These are phyloP conservation scores for Eufriesea mexicana DNA, from an alignment of 1,140 invertebrate genomes.

Conservation along the genomic window DNA sequence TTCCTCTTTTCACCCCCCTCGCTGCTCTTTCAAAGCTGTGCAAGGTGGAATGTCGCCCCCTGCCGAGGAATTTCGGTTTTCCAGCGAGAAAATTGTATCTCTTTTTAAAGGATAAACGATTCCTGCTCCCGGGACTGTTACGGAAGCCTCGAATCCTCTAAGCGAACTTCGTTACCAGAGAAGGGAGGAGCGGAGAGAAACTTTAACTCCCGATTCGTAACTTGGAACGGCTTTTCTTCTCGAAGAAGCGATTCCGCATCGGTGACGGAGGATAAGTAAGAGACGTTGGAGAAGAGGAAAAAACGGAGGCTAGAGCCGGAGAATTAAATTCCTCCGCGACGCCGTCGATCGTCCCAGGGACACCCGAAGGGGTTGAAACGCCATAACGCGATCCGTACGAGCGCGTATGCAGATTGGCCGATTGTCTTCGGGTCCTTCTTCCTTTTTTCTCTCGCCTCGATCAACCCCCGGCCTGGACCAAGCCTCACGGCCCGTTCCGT, in stretches of 20 bases:
- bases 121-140: too few species aligned
- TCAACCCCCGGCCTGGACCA: conserved; percentile 9
- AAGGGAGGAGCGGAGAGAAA: too few species aligned
- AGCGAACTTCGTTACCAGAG: too few species aligned
- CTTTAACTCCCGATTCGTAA: too few species aligned
- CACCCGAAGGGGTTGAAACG: conserved; percentile 31
- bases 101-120: too few species aligned
- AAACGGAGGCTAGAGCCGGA: background rate
- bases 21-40: too few species aligned
- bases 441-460: conserved; percentile 51
- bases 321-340: conserved; percentile 21
- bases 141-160: too few species aligned
- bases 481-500: conserved; percentile 46
- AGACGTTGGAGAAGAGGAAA: background rate
- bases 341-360: conserved; percentile 51
- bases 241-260: too few species aligned
- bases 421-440: conserved; percentile 68
- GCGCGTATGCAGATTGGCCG: conserved; percentile 69
- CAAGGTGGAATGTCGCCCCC: background rate
- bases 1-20: too few species aligned
- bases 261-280: background rate
- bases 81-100: too few species aligned
- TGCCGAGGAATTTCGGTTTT: too few species aligned
- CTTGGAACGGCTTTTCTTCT: too few species aligned
- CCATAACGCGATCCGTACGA: conserved; percentile 44